Conservation (phyloP, 2,888 invertebrate species). For the Argyra leucocephala region DNA sequence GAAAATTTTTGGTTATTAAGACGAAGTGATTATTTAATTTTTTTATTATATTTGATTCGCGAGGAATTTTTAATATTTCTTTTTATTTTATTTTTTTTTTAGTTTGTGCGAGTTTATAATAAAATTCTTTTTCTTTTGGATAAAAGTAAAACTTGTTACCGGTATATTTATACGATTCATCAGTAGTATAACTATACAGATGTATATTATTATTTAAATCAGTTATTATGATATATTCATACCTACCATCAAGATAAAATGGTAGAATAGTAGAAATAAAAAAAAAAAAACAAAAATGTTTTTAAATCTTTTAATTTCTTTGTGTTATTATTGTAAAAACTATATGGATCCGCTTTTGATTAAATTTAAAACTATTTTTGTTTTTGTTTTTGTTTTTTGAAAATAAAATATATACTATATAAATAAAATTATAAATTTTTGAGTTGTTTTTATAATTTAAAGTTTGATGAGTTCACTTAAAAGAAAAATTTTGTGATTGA, state of each 20-base stretch:
- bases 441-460: background rate
- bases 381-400: background rate
- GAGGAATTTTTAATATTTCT: background rate
- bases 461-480: background rate
- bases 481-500: no score
- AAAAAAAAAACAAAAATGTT: no score
- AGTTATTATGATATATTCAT: no score
- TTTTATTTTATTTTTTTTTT: background rate
- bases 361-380: background rate
- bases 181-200: no score
- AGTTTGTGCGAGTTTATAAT: background rate
- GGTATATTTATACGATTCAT: background rate
- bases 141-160: background rate
- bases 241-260: no score
- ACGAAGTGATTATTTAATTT: no score
- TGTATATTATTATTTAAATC: no score
- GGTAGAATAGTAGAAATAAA: no score
- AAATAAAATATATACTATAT: background rate
- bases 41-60: background rate
- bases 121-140: background rate
- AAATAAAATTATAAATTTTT: background rate
- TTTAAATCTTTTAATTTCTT: no score
- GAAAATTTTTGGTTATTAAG: no score
- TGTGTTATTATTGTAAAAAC: background rate
- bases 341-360: background rate